Evolutionary conservation across 2,888 invertebrate genomes (phyloP), one percentile per base, ranked within the genome.

Genomic region (Steromphala cineraria): DNA sequence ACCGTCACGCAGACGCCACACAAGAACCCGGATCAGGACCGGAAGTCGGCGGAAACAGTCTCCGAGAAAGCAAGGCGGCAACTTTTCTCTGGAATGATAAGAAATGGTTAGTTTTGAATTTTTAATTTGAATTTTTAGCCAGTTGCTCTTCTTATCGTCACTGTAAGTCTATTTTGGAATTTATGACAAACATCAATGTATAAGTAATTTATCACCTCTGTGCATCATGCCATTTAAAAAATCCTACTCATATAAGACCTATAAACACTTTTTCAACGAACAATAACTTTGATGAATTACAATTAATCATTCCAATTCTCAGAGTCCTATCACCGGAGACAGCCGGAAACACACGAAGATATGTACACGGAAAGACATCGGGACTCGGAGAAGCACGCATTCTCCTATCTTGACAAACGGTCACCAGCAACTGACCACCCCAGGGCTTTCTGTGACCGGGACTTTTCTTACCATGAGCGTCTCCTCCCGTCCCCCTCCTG

Each of bases 71-170:
- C 36, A 19, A 76, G 36, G 55, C 53, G 76, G 19, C 76, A 76
- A 76, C 55, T 76, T 10, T 76, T 76, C 31, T 15, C 76, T 13
- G 53, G 53, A 36, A 53, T 55, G 8, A 53, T 76, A 5, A 53
- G 76, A 55, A 76, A 53, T 55, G 76, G 76, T 76, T 31, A 76
- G 76, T 52, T 67, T 67, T 67, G 31, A 13, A 31, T 7, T 67
- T 67, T 7, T 67, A 3, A 13, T 24, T 56, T 15, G 31, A 28
- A 53, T 7, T 4, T 36, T 36, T 2, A 36, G 7, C 36, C n/a
- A n/a, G n/a, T n/a, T n/a, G n/a, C n/a, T n/a, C n/a, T n/a, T n/a
- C n/a, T n/a, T n/a, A n/a, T n/a, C n/a, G n/a, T n/a, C n/a, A n/a
- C n/a, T n/a, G n/a, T n/a, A n/a, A n/a, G n/a, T n/a, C n/a, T n/a